phyloP scores from a whole-genome alignment of 2,797 vertebrate species.

The Morus bassanus region DNA sequence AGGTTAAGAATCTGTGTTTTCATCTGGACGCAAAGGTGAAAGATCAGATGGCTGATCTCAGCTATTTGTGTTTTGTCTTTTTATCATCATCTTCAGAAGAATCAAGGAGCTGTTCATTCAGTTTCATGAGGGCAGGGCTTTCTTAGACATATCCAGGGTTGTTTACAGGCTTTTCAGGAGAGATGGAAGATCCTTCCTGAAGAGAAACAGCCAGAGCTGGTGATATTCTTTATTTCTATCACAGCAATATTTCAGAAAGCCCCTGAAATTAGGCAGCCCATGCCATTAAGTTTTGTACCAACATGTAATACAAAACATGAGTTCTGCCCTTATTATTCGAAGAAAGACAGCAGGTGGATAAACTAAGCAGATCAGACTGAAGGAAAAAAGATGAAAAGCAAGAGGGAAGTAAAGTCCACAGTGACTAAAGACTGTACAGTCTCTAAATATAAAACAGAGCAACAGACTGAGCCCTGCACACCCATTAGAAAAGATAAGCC shows the following conservation, averaged over 20 bases:
- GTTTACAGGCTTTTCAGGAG: not conserved
- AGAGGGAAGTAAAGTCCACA: not conserved
- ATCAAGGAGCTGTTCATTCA: not conserved
- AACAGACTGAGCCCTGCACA: not conserved
- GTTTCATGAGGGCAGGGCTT: not conserved
- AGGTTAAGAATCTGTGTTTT: conserved; percentile 38
- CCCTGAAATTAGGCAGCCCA: not conserved
- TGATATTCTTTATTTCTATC: not conserved
- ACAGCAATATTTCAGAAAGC: not conserved
- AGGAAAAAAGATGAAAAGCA: not conserved
- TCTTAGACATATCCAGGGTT: fast-evolving
- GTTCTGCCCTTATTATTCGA: not conserved
- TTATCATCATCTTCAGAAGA: conserved; percentile 14
- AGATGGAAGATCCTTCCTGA: not conserved
- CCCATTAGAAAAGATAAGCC: not conserved
- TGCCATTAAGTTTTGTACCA: not conserved
- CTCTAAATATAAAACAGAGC: not conserved
- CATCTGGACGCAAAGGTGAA: not conserved
- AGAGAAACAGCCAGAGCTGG: not conserved
- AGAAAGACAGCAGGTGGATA: not conserved
- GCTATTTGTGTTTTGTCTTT: conserved; percentile 8
- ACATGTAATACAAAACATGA: not conserved
- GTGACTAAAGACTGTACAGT: not conserved
- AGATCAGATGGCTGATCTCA: conserved; percentile 13
- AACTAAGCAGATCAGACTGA: not conserved